Base-by-base conservation (phyloP, 2,888 invertebrate genomes). In the Cryptocephalus moraei region DNA sequence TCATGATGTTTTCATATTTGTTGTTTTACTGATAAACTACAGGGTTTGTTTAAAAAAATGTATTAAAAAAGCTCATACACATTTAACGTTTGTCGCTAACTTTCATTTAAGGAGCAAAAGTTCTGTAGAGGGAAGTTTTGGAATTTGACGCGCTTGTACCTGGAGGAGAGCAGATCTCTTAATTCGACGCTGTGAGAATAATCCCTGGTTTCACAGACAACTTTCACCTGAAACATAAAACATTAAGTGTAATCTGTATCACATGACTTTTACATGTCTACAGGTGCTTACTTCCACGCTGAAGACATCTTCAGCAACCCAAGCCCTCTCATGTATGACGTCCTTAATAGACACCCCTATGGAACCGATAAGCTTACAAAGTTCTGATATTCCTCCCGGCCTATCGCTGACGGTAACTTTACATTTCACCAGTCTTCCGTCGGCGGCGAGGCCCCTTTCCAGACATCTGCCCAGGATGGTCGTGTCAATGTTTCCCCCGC, bases 241-340 rank as follows among this genome's bases (percentile, higher is more conserved):
- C n/a, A n/a, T n/a, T n/a, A n/a, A n/a, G n/a, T n/a, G n/a, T n/a
- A n/a, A n/a, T n/a, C n/a, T n/a, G n/a, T n/a, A n/a, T n/a, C n/a
- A n/a, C n/a, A n/a, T n/a, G n/a, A n/a, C n/a, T n/a, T n/a, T n/a
- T n/a, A n/a, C n/a, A n/a, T n/a, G n/a, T n/a, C n/a, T n/a, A n/a
- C n/a, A n/a, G n/a, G n/a, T n/a, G n/a, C 46, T 46, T 62, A 78
- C 80, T 66, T 81, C 79, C 13, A 84, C 84, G 56, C 81, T 81
- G 66, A 92, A 93, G 42, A 96, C 86, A 66, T 96, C 94, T 1
- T 84, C 81, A 49, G 82, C 83, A 10, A 95, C 80, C 94, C 94
- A 95, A 1, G 95, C 94, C 46, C 95, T 77, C 66, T 96, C 95
- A 67, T 96, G 95, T 71, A 91, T 86, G 49, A 96, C 92, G 64